A percentile compares a stretch with the other conserved stretches of the same genome.
phyloP scores from a whole-genome alignment of 2,113 vertebrate species.

The Galemys pyrenaicus region DNA sequence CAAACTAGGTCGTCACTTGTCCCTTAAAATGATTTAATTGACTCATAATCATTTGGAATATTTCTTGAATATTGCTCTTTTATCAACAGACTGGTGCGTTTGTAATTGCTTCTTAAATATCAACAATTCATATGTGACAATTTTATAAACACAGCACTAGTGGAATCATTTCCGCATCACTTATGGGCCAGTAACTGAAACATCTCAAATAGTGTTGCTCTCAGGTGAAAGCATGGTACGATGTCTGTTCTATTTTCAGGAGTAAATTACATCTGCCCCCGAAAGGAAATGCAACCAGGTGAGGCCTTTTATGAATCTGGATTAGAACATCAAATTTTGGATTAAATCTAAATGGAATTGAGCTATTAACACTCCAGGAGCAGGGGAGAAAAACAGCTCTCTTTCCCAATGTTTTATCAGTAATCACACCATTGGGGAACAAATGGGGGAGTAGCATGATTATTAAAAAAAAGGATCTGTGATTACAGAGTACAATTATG shows the following conservation, averaged over 20 bases:
- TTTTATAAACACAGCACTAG: slow-evolving; percentile 39
- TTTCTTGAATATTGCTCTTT: slow-evolving; percentile 57
- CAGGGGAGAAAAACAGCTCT: slow-evolving; percentile 34
- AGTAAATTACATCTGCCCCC: background rate
- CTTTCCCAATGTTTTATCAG: slow-evolving; percentile 73
- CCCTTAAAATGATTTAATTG: slow-evolving; percentile 63
- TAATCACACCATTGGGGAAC: slow-evolving; percentile 69
- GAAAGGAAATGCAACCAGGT: slow-evolving; percentile 62
- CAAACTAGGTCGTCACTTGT: slow-evolving; percentile 38
- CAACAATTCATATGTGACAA: slow-evolving; percentile 45
- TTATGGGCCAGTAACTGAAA: background rate
- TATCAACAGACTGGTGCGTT: slow-evolving; percentile 48
- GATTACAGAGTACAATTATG: slow-evolving; percentile 77
- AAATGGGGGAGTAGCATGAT: slow-evolving; percentile 73
- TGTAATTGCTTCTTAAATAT: slow-evolving; percentile 68
- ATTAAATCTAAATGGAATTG: slow-evolving; percentile 66
- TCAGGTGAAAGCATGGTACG: background rate
- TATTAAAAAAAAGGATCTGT: slow-evolving; percentile 75
- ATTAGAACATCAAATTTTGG: slow-evolving; percentile 67
- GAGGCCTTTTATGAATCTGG: slow-evolving; percentile 57
- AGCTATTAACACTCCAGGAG: slow-evolving; percentile 61
- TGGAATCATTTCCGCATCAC: background rate
- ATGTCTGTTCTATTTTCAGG: slow-evolving; percentile 18
- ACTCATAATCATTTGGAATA: slow-evolving; percentile 40
- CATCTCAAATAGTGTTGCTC: background rate